Conservation (phyloP, 2,113 vertebrate genomes). For the Petroica traversi region DNA sequence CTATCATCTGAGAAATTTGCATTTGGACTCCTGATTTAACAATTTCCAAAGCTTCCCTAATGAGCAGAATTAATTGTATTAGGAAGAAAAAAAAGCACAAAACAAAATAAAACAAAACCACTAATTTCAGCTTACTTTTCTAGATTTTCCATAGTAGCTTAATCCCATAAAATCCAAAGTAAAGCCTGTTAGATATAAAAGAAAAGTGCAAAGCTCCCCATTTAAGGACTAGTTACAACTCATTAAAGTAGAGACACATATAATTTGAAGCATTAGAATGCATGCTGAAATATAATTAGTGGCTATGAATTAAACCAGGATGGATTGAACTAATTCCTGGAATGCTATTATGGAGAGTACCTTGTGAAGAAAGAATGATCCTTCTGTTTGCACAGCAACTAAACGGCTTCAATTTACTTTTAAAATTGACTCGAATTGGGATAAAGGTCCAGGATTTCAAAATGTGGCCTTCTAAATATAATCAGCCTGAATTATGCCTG, state of each 20-base stretch:
- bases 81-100: not conserved
- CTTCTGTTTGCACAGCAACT: constrained; percentile 74
- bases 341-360: constrained; percentile 63
- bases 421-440: constrained; percentile 69
- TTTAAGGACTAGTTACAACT: constrained; percentile 73
- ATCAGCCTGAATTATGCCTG: constrained; percentile 60
- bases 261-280: constrained; percentile 69
- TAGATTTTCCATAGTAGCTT: constrained; percentile 40
- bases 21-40: not conserved
- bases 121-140: constrained; percentile 3
- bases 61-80: constrained; percentile 26
- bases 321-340: constrained; percentile 72
- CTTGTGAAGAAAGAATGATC: constrained; percentile 70
- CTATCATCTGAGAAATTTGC: not conserved
- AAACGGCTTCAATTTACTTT: constrained; percentile 73
- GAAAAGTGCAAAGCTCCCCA: constrained; percentile 56
- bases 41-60: not conserved
- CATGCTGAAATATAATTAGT: constrained; percentile 73
- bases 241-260: constrained; percentile 70
- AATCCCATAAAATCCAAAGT: constrained; percentile 61
- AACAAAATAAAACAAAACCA: not conserved
- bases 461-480: constrained; percentile 45
- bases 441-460: constrained; percentile 61
- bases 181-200: constrained; percentile 69
- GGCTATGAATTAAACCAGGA: constrained; percentile 66